Percentiles rank a stretch among this genome's conserved stretches.
phyloP scores from a whole-genome alignment of 2,797 vertebrate genomes.

The Zenarchopterus dispar region DNA sequence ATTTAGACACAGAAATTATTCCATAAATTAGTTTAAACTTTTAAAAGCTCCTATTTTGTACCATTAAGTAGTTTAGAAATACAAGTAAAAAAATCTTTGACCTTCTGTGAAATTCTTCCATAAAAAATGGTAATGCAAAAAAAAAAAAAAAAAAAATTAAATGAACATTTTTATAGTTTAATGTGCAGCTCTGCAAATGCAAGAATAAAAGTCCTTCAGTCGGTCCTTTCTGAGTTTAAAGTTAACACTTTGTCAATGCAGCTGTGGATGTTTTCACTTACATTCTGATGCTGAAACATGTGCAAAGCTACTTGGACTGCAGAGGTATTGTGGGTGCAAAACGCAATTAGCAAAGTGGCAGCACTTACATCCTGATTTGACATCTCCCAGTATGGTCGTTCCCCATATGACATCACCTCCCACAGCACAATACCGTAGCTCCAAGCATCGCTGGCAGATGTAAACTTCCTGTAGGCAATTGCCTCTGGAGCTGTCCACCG shows the following conservation, averaged over 20 bases:
- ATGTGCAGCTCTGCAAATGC: background rate
- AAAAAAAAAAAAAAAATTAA: too few relatives aligned
- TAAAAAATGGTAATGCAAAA: too few relatives aligned
- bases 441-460: constrained; percentile 96
- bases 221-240: constrained; percentile 2
- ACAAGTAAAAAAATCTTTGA: too few relatives aligned
- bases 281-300: constrained; percentile 8
- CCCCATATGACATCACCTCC: constrained; percentile 99
- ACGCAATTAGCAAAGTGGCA: constrained; percentile 13
- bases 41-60: too few relatives aligned
- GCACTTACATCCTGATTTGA: constrained; percentile 87
- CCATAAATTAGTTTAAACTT: too few relatives aligned
- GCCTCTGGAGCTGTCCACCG: constrained; percentile 98
- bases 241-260: constrained; percentile 4
- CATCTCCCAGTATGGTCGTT: constrained; percentile 99
- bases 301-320: constrained; percentile 11
- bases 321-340: background rate
- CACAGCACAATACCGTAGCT: constrained; percentile 98
- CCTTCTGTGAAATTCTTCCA: too few relatives aligned
- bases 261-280: constrained; percentile 2
- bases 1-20: too few relatives aligned
- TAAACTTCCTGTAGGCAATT: constrained; percentile 97
- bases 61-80: too few relatives aligned
- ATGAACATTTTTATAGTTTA: too few relatives aligned
- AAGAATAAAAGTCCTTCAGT: background rate